A percentile compares a stretch with the other conserved stretches of the same genome.
These are phyloP conservation scores for Addax nasomaculatus DNA, from an alignment of 2,113 vertebrate genomes.

Conservation along the genomic window DNA sequence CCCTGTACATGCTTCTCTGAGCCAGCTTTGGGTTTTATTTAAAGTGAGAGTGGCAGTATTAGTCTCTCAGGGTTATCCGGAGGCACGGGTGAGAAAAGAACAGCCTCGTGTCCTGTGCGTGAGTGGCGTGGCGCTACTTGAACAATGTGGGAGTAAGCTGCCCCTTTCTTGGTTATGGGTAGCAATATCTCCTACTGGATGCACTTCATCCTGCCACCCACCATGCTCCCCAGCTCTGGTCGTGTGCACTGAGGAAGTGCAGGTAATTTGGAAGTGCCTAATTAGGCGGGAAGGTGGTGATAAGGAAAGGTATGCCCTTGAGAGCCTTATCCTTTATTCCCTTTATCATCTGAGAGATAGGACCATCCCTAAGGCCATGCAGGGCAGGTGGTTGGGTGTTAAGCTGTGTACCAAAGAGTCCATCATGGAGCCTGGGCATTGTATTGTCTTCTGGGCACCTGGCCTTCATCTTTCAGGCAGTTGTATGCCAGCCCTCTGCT, in stretches of 20 bases:
- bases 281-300: neutral
- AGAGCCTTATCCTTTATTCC: neutral
- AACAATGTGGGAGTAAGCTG: neutral
- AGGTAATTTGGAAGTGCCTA: neutral
- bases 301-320: neutral
- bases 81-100: neutral
- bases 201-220: neutral
- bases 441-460: no score
- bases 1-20: neutral
- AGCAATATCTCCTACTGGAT: neutral
- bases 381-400: neutral
- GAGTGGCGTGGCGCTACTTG: neutral
- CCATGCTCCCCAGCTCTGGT: neutral
- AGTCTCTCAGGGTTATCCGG: neutral
- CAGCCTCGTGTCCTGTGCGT: accelerated
- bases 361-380: neutral
- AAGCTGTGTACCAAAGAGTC: neutral
- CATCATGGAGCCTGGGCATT: accelerated
- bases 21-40: neutral
- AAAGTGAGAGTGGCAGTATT: neutral
- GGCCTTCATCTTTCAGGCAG: neutral
- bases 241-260: accelerated
- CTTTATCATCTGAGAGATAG: neutral
- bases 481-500: neutral
- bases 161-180: neutral